Conservation (phyloP, 2,113 vertebrate species). For the Rhabdornis inornatus region DNA sequence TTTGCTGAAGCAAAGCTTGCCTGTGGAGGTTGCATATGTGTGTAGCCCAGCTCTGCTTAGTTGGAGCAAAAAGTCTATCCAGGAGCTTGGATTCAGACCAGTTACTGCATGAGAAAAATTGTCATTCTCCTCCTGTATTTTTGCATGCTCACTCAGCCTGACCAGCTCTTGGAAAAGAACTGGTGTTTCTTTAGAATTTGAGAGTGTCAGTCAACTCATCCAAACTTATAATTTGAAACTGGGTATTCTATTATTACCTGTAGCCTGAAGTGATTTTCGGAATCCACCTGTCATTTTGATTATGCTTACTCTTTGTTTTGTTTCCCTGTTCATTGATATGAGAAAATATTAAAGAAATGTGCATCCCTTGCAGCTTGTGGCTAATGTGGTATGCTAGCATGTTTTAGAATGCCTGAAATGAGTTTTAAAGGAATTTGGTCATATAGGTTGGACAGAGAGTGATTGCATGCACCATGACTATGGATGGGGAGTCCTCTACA, state of each 20-base stretch:
- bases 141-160: not conserved
- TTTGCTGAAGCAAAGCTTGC: not conserved
- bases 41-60: not conserved
- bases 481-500: not conserved
- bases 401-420: not conserved
- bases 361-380: not conserved
- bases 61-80: not conserved
- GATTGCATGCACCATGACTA: not conserved
- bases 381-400: not conserved
- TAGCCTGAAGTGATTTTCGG: slow-evolving; percentile 14
- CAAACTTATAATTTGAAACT: slow-evolving; percentile 2
- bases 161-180: not conserved
- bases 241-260: slow-evolving; percentile 27
- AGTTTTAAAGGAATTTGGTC: not conserved
- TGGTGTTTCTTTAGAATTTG: not conserved
- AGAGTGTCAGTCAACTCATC: not conserved
- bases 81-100: not conserved
- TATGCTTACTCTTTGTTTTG: not conserved
- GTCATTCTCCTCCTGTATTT: not conserved
- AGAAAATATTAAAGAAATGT: slow-evolving; percentile 16
- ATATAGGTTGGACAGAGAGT: not conserved
- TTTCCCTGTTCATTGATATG: not conserved
- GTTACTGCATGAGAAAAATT: not conserved
- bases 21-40: not conserved
- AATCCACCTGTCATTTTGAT: slow-evolving; percentile 40